Conservation (phyloP, 2,888 invertebrate species). For the Hemithea aestivaria region DNA sequence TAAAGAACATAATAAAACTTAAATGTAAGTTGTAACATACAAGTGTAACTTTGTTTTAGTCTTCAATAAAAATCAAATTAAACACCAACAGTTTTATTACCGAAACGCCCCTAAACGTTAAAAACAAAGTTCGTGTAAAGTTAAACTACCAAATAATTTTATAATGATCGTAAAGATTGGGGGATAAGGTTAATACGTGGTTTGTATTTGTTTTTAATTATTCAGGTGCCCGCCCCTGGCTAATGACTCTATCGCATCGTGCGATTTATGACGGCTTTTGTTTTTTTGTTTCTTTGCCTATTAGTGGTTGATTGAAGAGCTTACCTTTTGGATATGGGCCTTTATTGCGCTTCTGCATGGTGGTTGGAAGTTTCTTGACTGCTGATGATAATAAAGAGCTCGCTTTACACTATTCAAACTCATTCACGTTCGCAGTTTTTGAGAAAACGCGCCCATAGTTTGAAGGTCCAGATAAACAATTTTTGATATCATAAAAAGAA, state of each 20-base stretch:
- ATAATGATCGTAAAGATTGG: constrained; percentile 58
- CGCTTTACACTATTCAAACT: too few species aligned
- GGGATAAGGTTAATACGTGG: constrained; percentile 73
- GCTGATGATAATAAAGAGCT: too few species aligned
- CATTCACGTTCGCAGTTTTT: too few species aligned
- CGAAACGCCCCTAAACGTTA: constrained; percentile 15
- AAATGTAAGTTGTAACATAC: too few species aligned
- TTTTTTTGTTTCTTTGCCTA: constrained; percentile 55
- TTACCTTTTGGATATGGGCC: constrained; percentile 2
- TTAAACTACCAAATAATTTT: constrained; percentile 62
- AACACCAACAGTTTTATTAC: constrained; percentile 6
- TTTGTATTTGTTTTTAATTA: constrained; percentile 78
- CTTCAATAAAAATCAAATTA: too few species aligned
- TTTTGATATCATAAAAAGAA: too few species aligned
- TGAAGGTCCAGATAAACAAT: too few species aligned
- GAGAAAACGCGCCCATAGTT: too few species aligned
- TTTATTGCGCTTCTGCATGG: too few species aligned
- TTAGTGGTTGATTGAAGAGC: constrained; percentile 51
- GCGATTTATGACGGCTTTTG: constrained; percentile 66
- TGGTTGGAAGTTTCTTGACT: too few species aligned
- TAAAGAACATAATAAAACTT: too few species aligned
- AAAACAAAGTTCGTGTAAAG: constrained; percentile 30
- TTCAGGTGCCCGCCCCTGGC: constrained; percentile 71
- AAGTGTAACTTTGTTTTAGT: too few species aligned
- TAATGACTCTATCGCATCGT: constrained; percentile 75